Base-by-base conservation (phyloP, 2,888 invertebrate genomes). In the Hypercompe scribonia region DNA sequence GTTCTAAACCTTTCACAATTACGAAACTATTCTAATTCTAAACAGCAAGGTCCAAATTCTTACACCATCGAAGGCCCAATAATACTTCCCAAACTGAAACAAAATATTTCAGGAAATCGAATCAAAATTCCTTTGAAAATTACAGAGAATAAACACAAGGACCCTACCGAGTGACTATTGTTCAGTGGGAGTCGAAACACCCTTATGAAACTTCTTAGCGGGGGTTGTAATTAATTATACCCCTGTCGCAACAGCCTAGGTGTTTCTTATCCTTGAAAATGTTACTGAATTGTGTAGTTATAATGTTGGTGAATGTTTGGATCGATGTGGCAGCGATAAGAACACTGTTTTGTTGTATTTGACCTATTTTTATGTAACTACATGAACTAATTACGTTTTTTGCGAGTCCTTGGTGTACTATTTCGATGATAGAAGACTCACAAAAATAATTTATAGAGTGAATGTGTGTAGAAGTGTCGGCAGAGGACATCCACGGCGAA, bases 161-260 rank as follows among this genome's bases (percentile, higher is more conserved):
- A 70, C 74, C 72, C 66, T 61, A 68, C 36, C 73, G 74, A 74
- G 64, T 36, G n/a, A 68, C 77, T 77, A 81, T 83, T 83, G 74
- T 78, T 70, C 72, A 28, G 50, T 36, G 68, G 68, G 71, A 46
- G 70, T 65, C n/a, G 13, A 68, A 63, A 61, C 54, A 13, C 68
- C 50, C 46, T 54, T 54, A 54, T n/a, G n/a, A 24, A 54, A 64
- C 50, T 64, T 8, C 42, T 63, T n/a, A 4, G 28, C 8, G 39
- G 39, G 68, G 71, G 65, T n/a, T 71, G 71, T 78, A 79, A 82
- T 82, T 81, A 82, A 82, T 82, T 77, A 82, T 71, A 80, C 73
- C 82, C 81, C 77, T 77, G 77, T 81, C 79, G 79, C 71, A 78
- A 72, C 79, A 75, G 71, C 65, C 73, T 69, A 75, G 68, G 69